Base-by-base conservation (phyloP, 2,888 invertebrate species). In the Eurytoma adleriae region DNA sequence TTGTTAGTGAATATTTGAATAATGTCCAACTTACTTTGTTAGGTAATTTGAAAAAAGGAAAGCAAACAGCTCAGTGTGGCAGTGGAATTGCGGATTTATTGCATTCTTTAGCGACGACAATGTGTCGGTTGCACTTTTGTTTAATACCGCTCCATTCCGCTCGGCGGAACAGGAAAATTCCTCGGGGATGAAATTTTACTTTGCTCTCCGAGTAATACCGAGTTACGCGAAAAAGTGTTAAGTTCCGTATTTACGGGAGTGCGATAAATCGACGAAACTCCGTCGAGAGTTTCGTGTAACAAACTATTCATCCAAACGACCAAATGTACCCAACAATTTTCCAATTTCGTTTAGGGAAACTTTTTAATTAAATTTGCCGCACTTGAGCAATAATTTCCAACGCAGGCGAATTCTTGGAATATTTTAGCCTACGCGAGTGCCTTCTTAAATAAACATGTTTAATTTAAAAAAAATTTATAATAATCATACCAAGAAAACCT, bases 141-240 rank as follows among this genome's bases (percentile, higher is more conserved):
- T 67, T 75, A 75, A 75, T 75, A 67, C 57, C 18, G 68, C 30
- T 18, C 27, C 30, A 13, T 52, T 71, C 61, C 50, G 48, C 30
- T 5, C 16, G 27, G n/a, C 16, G 48, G 50, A 67, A 52, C 52
- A 5, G 62, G 4, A 18, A 16, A 57, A 75, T 75, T 68, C 75
- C 68, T 59, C n/a, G 57, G 27, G 75, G 52, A 75, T 67, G 24
- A 75, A 67, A 75, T 52, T 75, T 75, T 52, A 67, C 74, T 66
- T 61, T 59, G 50, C 3, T 50, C 54, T 40, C 24, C 56, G 20
- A 18, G 54, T 66, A 57, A 24, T n/a, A 40, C 24, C 20, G 48
- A 48, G 62, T 48, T 20, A 48, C 50, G 12, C 16, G n/a, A 48
- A 50, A 50, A 50, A 66, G 18, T 40, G 54, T 54, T 54, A 54